A percentile compares a stretch with the other conserved stretches of the same genome.
Evolutionary conservation across 1,140 invertebrate species (phyloP).

Genomic region (Heliconius eleuchia): DNA sequence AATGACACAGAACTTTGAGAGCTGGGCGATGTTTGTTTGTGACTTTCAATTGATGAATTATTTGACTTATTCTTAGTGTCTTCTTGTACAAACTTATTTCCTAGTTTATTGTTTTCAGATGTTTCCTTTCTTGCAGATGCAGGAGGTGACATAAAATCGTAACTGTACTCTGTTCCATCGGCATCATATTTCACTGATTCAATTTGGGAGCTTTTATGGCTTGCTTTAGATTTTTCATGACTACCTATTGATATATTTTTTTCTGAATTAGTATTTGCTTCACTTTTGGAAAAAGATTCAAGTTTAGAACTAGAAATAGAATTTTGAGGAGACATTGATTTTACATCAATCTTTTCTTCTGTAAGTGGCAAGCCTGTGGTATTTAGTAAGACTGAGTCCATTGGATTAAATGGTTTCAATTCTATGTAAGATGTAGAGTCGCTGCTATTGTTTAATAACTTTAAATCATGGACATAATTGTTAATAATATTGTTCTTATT

Average conservation of each 20-base stretch:
- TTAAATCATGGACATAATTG: slow-evolving; percentile 43
- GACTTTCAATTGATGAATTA: slow-evolving; percentile 46
- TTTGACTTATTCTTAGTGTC: slow-evolving; percentile 40
- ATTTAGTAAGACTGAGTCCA: slow-evolving; percentile 63
- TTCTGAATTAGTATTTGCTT: background rate
- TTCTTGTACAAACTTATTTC: slow-evolving; percentile 41
- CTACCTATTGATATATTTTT: slow-evolving; percentile 12
- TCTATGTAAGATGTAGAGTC: slow-evolving; percentile 74
- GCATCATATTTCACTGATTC: slow-evolving; percentile 53
- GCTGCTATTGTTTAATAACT: slow-evolving; percentile 55
- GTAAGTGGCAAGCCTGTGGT: slow-evolving; percentile 54
- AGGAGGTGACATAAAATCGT: slow-evolving; percentile 64
- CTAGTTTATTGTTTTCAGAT: slow-evolving; percentile 38
- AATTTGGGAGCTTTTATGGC: slow-evolving; percentile 43
- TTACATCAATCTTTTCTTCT: slow-evolving; percentile 33
- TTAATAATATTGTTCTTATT: slow-evolving; percentile 27
- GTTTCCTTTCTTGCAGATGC: slow-evolving; percentile 48
- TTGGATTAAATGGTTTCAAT: slow-evolving; percentile 59
- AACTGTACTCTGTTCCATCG: slow-evolving; percentile 63
- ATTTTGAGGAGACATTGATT: slow-evolving; percentile 32
- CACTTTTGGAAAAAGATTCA: slow-evolving; percentile 36
- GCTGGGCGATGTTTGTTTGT: slow-evolving; percentile 55
- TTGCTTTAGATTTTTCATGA: slow-evolving; percentile 40
- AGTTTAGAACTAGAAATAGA: slow-evolving; percentile 40
- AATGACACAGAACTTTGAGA: slow-evolving; percentile 69